These are phyloP conservation scores for Eulacestoma nigropectus DNA, from an alignment of 2,113 vertebrate species.

Conservation along the genomic window DNA sequence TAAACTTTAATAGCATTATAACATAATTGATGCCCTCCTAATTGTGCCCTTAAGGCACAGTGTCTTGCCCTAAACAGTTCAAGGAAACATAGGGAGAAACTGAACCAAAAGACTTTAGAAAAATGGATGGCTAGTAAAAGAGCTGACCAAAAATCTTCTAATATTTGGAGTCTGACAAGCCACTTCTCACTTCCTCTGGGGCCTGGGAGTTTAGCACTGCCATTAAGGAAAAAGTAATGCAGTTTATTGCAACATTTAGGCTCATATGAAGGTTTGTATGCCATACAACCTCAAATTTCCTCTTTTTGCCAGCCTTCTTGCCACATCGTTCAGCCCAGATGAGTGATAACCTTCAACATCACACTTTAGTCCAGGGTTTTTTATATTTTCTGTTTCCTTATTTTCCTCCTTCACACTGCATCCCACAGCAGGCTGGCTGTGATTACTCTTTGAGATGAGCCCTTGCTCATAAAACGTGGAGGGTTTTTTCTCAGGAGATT, in stretches of 20 bases:
- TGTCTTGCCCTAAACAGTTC: not conserved
- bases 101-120: not conserved
- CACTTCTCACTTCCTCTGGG: not conserved
- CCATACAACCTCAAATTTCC: not conserved
- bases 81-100: not conserved
- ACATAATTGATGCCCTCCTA: not conserved
- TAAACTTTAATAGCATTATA: not conserved
- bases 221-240: not conserved
- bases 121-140: not conserved
- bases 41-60: not conserved
- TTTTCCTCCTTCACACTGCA: not conserved
- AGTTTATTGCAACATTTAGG: not conserved
- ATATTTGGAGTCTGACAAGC: not conserved
- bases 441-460: not conserved
- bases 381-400: not conserved
- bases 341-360: not conserved
- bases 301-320: not conserved
- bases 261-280: not conserved
- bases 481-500: not conserved
- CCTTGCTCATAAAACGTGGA: not conserved
- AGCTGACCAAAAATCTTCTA: not conserved
- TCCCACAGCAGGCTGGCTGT: not conserved
- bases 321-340: not conserved
- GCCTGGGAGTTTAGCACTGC: not conserved
- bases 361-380: not conserved